Percentiles rank a stretch among this genome's conserved stretches.
phyloP scores from a whole-genome alignment of 2,797 vertebrate species.

The Clarias fuscus region DNA sequence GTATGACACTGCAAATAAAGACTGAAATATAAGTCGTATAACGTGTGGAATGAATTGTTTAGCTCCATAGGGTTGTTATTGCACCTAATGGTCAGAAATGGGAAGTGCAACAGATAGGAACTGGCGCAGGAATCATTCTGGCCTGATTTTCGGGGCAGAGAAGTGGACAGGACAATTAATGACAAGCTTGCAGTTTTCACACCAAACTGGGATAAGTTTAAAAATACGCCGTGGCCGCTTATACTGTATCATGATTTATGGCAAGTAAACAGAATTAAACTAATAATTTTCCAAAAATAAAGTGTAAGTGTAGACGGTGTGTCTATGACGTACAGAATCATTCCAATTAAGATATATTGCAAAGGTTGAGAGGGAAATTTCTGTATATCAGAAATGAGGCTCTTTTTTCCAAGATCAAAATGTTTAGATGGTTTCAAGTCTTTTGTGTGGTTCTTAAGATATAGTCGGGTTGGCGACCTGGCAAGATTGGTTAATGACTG shows the following conservation, averaged over 20 bases:
- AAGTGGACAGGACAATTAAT: constrained; percentile 12
- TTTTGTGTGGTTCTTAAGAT: not conserved
- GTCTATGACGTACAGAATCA: not conserved
- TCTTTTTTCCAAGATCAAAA: not conserved
- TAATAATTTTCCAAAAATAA: not conserved
- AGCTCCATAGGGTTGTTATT: not conserved
- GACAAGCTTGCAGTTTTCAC: not conserved
- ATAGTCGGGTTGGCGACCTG: too few species aligned
- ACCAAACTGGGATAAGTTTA: not conserved
- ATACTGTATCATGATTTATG: not conserved
- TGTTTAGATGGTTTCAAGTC: not conserved
- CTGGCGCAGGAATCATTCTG: not conserved
- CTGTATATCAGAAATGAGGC: not conserved
- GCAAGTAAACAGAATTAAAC: not conserved
- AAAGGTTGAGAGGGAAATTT: not conserved
- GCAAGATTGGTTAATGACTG: too few species aligned
- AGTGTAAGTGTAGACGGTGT: too few species aligned
- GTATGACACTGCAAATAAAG: too few species aligned
- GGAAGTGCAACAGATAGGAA: not conserved
- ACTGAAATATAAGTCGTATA: too few species aligned
- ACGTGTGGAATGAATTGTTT: not conserved
- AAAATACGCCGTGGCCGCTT: not conserved
- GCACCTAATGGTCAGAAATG: not conserved
- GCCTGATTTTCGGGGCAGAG: not conserved
- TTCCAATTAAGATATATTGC: not conserved